Conservation (phyloP, 2,797 vertebrate genomes). For the Ficedula albicollis region DNA sequence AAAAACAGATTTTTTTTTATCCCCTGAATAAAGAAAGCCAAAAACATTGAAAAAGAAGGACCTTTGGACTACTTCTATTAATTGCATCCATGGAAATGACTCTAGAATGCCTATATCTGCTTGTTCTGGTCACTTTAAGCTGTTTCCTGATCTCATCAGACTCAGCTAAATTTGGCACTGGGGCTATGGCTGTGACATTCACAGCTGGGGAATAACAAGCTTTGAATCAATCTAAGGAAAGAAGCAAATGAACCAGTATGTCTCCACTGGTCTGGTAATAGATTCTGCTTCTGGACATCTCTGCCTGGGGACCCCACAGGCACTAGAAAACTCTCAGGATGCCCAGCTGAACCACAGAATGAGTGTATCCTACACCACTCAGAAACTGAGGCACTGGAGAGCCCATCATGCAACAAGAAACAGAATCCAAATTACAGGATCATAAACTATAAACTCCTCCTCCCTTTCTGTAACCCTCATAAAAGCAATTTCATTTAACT, state of each 20-base stretch:
- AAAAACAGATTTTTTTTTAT: background rate
- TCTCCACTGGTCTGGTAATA: background rate
- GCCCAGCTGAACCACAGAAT: background rate
- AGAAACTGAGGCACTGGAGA: background rate
- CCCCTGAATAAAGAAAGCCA: background rate
- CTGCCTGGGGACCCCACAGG: background rate
- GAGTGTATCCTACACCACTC: background rate
- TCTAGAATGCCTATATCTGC: background rate
- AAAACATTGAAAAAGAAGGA: background rate
- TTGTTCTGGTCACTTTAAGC: background rate
- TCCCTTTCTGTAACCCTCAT: background rate
- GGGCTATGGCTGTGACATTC: background rate
- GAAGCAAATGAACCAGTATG: background rate
- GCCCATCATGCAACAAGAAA: background rate
- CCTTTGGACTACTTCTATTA: background rate
- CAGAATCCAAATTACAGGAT: background rate
- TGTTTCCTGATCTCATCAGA: background rate
- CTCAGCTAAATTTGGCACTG: background rate
- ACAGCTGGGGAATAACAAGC: conserved; percentile 18
- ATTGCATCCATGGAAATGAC: background rate
- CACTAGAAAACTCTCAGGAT: background rate
- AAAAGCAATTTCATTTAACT: background rate
- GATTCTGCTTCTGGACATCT: background rate
- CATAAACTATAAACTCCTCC: background rate
- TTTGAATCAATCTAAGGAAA: conserved; percentile 10